A percentile compares a stretch with the other conserved stretches of the same genome.
phyloP scores from a whole-genome alignment of 2,888 invertebrate genomes.

The Mythimna lalbum region DNA sequence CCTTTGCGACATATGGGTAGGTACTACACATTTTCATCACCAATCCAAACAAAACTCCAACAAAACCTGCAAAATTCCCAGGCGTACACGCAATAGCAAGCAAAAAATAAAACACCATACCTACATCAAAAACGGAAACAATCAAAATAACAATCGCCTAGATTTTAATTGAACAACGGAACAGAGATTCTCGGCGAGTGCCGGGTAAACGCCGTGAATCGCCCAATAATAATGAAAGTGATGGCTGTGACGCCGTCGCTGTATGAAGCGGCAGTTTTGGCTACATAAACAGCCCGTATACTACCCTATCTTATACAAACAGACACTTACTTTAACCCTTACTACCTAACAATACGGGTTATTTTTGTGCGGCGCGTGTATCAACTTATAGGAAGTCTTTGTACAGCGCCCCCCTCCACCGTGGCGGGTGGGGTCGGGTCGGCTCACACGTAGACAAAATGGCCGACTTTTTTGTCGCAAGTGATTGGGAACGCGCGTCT shows the following conservation, averaged over 20 bases:
- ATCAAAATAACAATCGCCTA: slow-evolving; percentile 82
- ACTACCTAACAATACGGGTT: slow-evolving; percentile 59
- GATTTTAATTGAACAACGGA: slow-evolving; percentile 87
- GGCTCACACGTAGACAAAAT: slow-evolving; percentile 87
- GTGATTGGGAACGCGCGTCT: slow-evolving; percentile 64
- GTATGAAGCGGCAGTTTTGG: slow-evolving; percentile 91
- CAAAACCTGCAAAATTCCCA: background rate
- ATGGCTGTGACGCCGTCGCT: slow-evolving; percentile 89
- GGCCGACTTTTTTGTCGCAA: slow-evolving; percentile 83
- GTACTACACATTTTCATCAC: background rate
- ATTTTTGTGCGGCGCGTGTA: slow-evolving; percentile 63
- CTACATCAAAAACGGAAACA: slow-evolving; percentile 70
- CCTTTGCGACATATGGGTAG: background rate
- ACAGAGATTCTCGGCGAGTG: slow-evolving; percentile 85
- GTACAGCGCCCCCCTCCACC: slow-evolving; percentile 79
- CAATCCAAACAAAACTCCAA: background rate
- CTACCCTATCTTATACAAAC: slow-evolving; percentile 72
- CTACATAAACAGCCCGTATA: slow-evolving; percentile 91
- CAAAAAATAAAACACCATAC: slow-evolving; percentile 40
- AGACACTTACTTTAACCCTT: slow-evolving; percentile 62
- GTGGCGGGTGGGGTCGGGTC: slow-evolving; percentile 81
- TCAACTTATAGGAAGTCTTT: slow-evolving; percentile 72
- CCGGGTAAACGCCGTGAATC: slow-evolving; percentile 90
- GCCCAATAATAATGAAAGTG: slow-evolving; percentile 91
- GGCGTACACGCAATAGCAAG: background rate